Percentiles rank a stretch among this genome's conserved stretches.
These are phyloP conservation scores for Coleophora flavipennella DNA, from an alignment of 2,888 invertebrate genomes.

Conservation along the genomic window DNA sequence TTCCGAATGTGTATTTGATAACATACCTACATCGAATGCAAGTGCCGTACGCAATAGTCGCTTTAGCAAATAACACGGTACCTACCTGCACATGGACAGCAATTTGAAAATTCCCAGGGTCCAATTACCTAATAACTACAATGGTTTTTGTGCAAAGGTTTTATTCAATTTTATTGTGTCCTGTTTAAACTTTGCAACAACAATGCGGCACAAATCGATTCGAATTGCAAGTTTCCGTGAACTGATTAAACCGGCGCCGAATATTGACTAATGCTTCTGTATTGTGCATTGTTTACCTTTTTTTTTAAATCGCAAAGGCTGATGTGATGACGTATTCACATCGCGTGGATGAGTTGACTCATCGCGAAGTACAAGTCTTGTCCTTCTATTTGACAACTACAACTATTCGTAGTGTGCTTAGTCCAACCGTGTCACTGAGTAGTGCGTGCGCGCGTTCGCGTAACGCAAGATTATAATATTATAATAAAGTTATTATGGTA, in stretches of 20 bases:
- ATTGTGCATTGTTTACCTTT: constrained; percentile 8
- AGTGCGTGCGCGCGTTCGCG: neutral
- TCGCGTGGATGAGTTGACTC: constrained; percentile 2
- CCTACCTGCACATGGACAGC: too few relatives aligned
- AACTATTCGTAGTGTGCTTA: neutral
- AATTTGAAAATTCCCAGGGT: too few relatives aligned
- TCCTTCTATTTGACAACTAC: neutral
- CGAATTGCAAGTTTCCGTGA: constrained; percentile 3
- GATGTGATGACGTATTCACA: constrained; percentile 1
- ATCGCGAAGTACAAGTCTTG: constrained; percentile 1
- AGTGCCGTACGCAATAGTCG: too few relatives aligned
- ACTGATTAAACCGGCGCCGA: neutral
- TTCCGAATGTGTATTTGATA: too few relatives aligned
- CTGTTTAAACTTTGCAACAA: neutral
- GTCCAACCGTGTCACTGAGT: neutral
- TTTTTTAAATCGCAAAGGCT: constrained; percentile 3
- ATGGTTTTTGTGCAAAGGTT: neutral
- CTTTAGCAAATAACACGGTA: too few relatives aligned
- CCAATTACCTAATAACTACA: neutral
- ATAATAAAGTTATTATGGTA: neutral
- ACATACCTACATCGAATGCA: too few relatives aligned
- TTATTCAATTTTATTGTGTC: neutral
- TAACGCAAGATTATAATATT: too few relatives aligned
- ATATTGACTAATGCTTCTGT: constrained; percentile 2
- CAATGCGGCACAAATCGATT: constrained; percentile 3